Evolutionary conservation across 2,113 vertebrate genomes (phyloP), one percentile per base, ranked within the genome.

Genomic region (Callopanchax toddi): DNA sequence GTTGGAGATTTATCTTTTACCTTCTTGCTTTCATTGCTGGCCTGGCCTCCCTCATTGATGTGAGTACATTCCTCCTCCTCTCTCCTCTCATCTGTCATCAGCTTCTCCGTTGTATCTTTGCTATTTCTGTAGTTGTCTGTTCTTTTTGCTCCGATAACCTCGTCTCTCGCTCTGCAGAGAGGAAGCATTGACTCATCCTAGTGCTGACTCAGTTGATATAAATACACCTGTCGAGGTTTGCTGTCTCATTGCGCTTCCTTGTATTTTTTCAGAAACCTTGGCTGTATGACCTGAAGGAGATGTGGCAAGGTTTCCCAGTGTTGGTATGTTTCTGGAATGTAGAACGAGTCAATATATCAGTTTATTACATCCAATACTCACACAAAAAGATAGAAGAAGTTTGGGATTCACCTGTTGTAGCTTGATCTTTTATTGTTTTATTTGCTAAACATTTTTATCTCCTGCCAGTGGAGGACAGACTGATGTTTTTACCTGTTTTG

Each of bases 1-100:
- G 96, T 91, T 98, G 96, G 96, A 93, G 96, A 91, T 98, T 97
- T 93, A 96, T 93, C 4, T 98, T 95, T 93, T 98, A 98, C 93
- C 93, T 97, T 92, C 55, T 97, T 87, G 94, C 96, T 89, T 97
- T 97, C 93, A 91, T 95, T 88, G 95, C 93, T 76, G 96, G 96
- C 91, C 92, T 97, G 92, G 94, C 92, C 21, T 92, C 96, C 81
- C 94, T 96, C 65, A 89, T 94, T 69, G 95, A 98, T 80, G 96
- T 98, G 84, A 97, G 96, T 97, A 85, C 17, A 11, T 36, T 59
- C 60, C 48, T 67, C 8, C n/a, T 52, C 55, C 26, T 65, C 40
- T 60, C 42, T 45, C 59, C 18, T 46, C 46, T 48, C 10, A 11
- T 1, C 10, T 8, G 37, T 51, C 43, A 54, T 18, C 52, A 40